Percentiles rank a stretch among this genome's conserved stretches.
Conservation (phyloP, 1,140 invertebrate genomes). For the Pseudoatta argentina region DNA sequence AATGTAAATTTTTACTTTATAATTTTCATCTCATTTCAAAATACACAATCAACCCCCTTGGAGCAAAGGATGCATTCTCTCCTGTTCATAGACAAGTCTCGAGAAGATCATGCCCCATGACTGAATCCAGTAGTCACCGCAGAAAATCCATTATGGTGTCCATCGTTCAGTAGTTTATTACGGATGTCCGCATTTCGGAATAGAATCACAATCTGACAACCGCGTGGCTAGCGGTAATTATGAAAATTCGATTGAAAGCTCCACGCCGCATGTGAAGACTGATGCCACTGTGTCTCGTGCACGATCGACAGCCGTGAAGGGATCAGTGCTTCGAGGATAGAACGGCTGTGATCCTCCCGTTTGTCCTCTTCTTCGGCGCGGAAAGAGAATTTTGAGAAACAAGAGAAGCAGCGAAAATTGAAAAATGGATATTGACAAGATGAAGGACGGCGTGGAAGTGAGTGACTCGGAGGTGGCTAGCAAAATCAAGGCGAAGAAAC, state of each 20-base stretch:
- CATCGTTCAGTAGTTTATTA: conserved; percentile 73
- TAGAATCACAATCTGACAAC: conserved; percentile 63
- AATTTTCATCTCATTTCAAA: too few species aligned
- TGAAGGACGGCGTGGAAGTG: conserved; percentile 64
- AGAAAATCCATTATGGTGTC: conserved; percentile 83
- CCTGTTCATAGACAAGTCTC: not conserved
- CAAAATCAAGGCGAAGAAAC: conserved; percentile 76
- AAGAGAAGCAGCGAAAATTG: conserved; percentile 35
- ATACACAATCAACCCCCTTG: too few species aligned
- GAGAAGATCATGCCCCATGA: conserved; percentile 26
- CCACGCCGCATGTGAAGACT: conserved; percentile 56
- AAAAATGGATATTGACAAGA: conserved; percentile 75
- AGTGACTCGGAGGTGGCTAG: conserved; percentile 66
- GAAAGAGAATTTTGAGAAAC: conserved; percentile 27
- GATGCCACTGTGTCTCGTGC: conserved; percentile 51
- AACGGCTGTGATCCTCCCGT: conserved; percentile 22
- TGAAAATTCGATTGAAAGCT: conserved; percentile 83
- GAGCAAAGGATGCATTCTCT: not conserved
- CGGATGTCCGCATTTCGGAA: conserved; percentile 71
- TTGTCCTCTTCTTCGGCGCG: conserved; percentile 20
- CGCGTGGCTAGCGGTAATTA: conserved; percentile 73
- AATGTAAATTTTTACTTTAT: too few species aligned
- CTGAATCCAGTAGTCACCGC: conserved; percentile 36
- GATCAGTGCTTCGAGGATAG: conserved; percentile 28
- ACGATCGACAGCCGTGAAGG: conserved; percentile 17